Percentiles rank a stretch among this genome's conserved stretches.
Conservation (phyloP, 2,888 invertebrate genomes). For the Heliconius erato region DNA sequence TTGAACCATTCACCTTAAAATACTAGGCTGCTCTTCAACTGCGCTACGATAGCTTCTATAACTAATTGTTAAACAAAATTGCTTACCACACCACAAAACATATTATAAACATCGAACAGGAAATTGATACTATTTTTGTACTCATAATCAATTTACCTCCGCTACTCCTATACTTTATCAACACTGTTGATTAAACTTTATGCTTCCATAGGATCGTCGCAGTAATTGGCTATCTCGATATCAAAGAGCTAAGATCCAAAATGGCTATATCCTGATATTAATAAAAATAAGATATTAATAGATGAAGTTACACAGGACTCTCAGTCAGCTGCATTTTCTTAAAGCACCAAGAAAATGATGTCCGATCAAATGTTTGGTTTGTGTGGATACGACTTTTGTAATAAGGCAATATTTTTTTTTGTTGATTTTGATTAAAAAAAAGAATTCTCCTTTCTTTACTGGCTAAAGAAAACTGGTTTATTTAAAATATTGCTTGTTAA, state of each 20-base stretch:
- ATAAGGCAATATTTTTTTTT: neutral
- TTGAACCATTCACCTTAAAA: too few relatives aligned
- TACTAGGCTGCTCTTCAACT: neutral
- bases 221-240: slow-evolving; percentile 61
- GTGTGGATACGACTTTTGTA: slow-evolving; percentile 58
- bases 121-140: slow-evolving; percentile 29
- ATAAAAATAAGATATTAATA: slow-evolving; percentile 83
- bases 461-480: neutral
- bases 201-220: slow-evolving; percentile 49
- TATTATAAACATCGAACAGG: slow-evolving; percentile 5
- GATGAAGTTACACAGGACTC: slow-evolving; percentile 77
- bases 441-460: neutral
- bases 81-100: neutral
- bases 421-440: neutral
- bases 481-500: neutral
- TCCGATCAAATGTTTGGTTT: slow-evolving; percentile 67
- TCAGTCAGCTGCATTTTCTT: slow-evolving; percentile 84
- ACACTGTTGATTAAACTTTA: slow-evolving; percentile 48
- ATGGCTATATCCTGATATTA: slow-evolving; percentile 71
- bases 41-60: neutral
- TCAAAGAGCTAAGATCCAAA: slow-evolving; percentile 73
- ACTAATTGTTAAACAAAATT: slow-evolving; percentile 5
- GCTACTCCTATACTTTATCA: slow-evolving; percentile 16
- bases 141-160: slow-evolving; percentile 36
- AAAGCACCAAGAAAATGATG: slow-evolving; percentile 83